Conservation (phyloP, 2,888 invertebrate species). For the Xestia rhomboidea region DNA sequence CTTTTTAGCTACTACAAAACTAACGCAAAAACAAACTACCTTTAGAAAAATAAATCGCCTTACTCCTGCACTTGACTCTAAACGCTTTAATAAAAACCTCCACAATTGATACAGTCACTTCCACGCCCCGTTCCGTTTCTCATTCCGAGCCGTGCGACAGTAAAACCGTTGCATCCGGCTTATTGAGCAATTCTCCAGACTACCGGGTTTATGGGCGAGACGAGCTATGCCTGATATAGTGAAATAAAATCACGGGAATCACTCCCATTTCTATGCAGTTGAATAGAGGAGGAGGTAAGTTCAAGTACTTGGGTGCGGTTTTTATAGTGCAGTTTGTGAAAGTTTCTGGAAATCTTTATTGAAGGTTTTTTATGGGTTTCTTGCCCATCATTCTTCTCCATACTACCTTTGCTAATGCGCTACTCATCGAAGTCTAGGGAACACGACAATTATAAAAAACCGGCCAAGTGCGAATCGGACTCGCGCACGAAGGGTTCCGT, state of each 20-base stretch:
- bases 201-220: constrained; percentile 54
- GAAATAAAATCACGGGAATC: constrained; percentile 54
- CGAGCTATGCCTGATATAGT: constrained; percentile 46
- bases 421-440: too few species aligned
- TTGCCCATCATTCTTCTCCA: not conserved
- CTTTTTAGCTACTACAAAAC: not conserved
- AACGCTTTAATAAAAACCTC: constrained; percentile 39
- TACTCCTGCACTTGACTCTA: constrained; percentile 3
- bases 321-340: not conserved
- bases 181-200: constrained; percentile 64
- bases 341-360: not conserved
- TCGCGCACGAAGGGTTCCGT: too few species aligned
- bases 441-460: too few species aligned
- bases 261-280: constrained; percentile 34
- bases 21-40: not conserved
- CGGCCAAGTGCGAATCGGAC: too few species aligned
- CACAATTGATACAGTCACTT: constrained; percentile 54
- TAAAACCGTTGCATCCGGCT: constrained; percentile 63
- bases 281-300: not conserved
- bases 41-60: not conserved
- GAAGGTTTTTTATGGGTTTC: not conserved
- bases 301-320: constrained; percentile 2
- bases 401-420: not conserved
- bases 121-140: constrained; percentile 52
- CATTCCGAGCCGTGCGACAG: constrained; percentile 42